Base-by-base conservation (phyloP, 2,797 vertebrate genomes). In the Pipistrellus kuhlii region DNA sequence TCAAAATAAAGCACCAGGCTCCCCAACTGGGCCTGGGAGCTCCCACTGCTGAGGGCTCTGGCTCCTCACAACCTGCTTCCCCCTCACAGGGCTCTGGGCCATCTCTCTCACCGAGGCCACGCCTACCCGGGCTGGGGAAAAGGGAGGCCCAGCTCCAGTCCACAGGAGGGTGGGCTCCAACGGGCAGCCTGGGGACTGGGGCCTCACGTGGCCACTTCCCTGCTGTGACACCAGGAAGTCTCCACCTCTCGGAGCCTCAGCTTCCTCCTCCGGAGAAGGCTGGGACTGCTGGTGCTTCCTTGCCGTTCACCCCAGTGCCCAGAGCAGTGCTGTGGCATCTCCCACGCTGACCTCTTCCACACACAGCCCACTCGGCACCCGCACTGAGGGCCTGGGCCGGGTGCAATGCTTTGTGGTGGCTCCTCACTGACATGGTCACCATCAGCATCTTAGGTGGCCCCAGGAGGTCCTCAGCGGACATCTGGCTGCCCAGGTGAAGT, bases 1-100 rank as follows among this genome's bases (percentile, higher is more conserved):
- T 62, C 64, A 68, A 91, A 96, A 80, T 44, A 94, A 90, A 96
- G 93, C 80, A 46, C n/a, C 2, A 2, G 30, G 48, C 41, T 57
- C 71, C 87, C 71, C 15, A 4, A 12, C 14, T 21, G 0, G 25
- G 44, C 77, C 93, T 6, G 41, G 13, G 51, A 32, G 88, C 88
- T 46, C 84, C 38, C 0, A 80, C 51, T 1, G 5, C 30, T 8
- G 12, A 20, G 5, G 35, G 0, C 53, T 17, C 4, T 15, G 32
- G 25, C 25, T 68, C 72, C 90, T 13, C 11, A 20, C 55, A 3
- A 3, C 46, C 51, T 1, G 51, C 32, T 32, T 30, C 41, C 32
- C 35, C 11, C 77, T n/a, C 3, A 0, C 44, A 2, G 30, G 71
- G 25, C 82, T 57, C 76, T 81, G 57, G 51, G 38, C 2, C 46